Evolutionary conservation across 1,140 invertebrate species (phyloP).

Genomic region (Bicyclus anynana): DNA sequence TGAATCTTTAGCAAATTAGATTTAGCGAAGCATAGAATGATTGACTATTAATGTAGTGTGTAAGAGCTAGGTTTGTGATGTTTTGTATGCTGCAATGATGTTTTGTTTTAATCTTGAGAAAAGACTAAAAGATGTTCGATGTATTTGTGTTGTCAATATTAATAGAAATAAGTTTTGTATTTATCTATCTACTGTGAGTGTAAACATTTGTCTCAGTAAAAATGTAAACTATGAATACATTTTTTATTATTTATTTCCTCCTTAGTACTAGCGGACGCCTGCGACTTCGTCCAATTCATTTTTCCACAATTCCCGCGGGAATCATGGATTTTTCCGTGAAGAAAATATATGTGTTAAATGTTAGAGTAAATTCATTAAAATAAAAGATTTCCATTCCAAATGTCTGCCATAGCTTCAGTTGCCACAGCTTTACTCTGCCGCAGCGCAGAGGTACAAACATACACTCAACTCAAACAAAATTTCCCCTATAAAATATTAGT

Average conservation of each 20-base stretch:
- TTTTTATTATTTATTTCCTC: neutral
- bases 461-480: no score
- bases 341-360: no score
- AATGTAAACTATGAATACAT: neutral
- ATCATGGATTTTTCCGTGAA: no score
- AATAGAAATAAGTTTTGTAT: conserved; percentile 48
- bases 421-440: no score
- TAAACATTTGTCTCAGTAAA: conserved; percentile 28
- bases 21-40: conserved; percentile 26
- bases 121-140: conserved; percentile 51
- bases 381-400: no score
- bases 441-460: no score
- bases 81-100: conserved; percentile 20
- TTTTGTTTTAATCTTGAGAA: conserved; percentile 36
- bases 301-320: no score
- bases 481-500: no score
- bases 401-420: no score
- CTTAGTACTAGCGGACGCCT: no score
- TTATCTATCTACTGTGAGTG: conserved; percentile 39
- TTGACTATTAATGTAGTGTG: neutral
- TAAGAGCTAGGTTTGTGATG: conserved; percentile 20
- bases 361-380: no score
- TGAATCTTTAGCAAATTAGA: conserved; percentile 32
- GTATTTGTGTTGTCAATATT: conserved; percentile 47
- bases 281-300: no score